Evolutionary conservation across 2,113 vertebrate species (phyloP).

Genomic region (Mus musculus): GRCm39 chr19:20322501-20323000

Average conservation of each 20-base stretch:
- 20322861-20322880: neutral
- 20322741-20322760: conserved; percentile 1
- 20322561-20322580: neutral
- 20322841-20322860: neutral
- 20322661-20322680: neutral
- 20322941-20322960: conserved; percentile 1
- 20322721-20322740: conserved; percentile 12
- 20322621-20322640: neutral
- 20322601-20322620: neutral
- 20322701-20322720: conserved; percentile 4
- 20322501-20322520: conserved; percentile 88
- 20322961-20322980: neutral
- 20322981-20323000: neutral
- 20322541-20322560: neutral
- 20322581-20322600: neutral
- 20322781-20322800: neutral
- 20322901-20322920: neutral
- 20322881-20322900: neutral
- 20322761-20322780: neutral
- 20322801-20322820: neutral
- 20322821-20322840: neutral
- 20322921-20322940: conserved; percentile 6
- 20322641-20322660: neutral
- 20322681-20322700: neutral
- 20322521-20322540: neutral